Evolutionary conservation across 2,888 invertebrate genomes (phyloP).

Genomic region (Endomychus coccineus): DNA sequence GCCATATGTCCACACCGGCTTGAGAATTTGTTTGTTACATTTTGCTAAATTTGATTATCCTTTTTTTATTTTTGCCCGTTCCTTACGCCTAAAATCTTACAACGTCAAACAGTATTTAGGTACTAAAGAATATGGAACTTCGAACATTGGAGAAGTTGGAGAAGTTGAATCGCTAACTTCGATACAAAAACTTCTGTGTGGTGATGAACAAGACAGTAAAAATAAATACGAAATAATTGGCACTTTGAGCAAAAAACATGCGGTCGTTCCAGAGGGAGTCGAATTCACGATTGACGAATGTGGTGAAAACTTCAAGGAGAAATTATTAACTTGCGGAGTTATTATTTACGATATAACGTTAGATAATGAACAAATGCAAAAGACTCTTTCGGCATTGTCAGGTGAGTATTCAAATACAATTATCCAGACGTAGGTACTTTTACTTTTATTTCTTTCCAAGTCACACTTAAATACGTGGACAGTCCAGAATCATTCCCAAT

Average conservation of each 20-base stretch:
- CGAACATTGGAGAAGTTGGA: slow-evolving; percentile 25
- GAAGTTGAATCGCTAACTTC: slow-evolving; percentile 17
- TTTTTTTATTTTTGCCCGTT: too few relatives aligned
- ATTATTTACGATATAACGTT: slow-evolving; percentile 63
- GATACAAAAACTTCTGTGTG: slow-evolving; percentile 19
- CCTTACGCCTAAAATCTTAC: too few relatives aligned
- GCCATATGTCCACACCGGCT: too few relatives aligned
- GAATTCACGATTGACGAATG: slow-evolving; percentile 45
- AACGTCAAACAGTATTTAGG: slow-evolving; percentile 33
- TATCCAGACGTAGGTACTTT: too few relatives aligned
- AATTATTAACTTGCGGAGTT: slow-evolving; percentile 54
- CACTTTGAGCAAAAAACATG: slow-evolving; percentile 42
- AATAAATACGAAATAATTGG: slow-evolving; percentile 40
- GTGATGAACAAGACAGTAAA: slow-evolving; percentile 8
- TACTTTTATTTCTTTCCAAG: too few relatives aligned
- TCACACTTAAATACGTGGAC: too few relatives aligned
- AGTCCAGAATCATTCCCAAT: too few relatives aligned
- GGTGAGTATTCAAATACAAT: too few relatives aligned
- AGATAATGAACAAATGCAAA: too few relatives aligned
- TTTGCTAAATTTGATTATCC: too few relatives aligned
- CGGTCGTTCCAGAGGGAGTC: slow-evolving; percentile 48
- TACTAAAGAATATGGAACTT: slow-evolving; percentile 20
- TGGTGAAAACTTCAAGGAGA: slow-evolving; percentile 38
- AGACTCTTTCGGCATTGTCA: too few relatives aligned
- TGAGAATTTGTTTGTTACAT: too few relatives aligned